These are phyloP conservation scores for Anisognathus igniventris DNA, from an alignment of 2,797 vertebrate genomes.

Conservation along the genomic window DNA sequence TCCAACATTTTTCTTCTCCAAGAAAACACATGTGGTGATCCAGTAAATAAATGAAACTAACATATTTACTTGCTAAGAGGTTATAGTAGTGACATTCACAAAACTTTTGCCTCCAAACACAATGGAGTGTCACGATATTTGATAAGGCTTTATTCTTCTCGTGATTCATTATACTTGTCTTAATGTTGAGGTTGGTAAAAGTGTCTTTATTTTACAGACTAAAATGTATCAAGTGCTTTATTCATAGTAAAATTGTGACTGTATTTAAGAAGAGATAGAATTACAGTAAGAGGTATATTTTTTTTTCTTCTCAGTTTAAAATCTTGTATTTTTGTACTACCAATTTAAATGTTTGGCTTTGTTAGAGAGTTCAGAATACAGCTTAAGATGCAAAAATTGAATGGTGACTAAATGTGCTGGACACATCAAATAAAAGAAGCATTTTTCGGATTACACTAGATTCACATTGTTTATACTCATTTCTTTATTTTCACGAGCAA, in stretches of 20 bases:
- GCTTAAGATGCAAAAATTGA: conserved; percentile 16
- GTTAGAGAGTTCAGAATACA: conserved; percentile 26
- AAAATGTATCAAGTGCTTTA: conserved; percentile 40
- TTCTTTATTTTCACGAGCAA: neutral
- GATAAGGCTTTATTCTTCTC: neutral
- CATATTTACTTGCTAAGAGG: neutral
- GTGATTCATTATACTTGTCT: neutral
- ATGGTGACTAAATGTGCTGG: conserved; percentile 62
- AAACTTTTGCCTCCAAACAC: neutral
- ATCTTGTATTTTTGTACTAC: conserved; percentile 57
- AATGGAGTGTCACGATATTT: neutral
- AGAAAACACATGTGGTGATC: neutral
- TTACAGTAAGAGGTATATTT: conserved; percentile 14
- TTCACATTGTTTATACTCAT: neutral
- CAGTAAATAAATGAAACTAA: neutral
- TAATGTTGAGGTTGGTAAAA: conserved; percentile 11
- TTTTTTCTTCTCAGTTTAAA: conserved; percentile 20
- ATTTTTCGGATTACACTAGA: conserved; percentile 6
- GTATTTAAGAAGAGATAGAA: neutral
- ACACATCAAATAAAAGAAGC: conserved; percentile 66
- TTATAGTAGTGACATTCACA: neutral
- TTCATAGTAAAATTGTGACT: conserved; percentile 19
- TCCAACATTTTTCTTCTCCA: neutral
- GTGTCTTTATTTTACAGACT: conserved; percentile 21
- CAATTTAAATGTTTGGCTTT: conserved; percentile 27